These are phyloP conservation scores for Gasteruption jaculator DNA, from an alignment of 2,888 invertebrate species.

Conservation along the genomic window DNA sequence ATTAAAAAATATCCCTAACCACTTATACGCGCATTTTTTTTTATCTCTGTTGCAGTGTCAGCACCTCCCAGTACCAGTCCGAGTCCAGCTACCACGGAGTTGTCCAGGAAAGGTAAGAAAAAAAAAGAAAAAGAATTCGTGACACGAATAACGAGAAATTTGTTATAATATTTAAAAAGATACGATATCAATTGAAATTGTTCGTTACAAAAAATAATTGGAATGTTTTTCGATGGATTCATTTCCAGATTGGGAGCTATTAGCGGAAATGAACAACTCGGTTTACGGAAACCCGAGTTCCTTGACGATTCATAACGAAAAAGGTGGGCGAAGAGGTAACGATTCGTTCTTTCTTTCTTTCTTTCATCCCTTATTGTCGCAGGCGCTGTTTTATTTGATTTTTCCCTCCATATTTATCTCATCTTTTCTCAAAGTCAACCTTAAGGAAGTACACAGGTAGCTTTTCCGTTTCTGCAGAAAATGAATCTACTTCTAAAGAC, in stretches of 20 bases:
- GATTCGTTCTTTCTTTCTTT: not conserved
- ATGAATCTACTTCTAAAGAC: too few relatives aligned
- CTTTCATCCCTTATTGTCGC: not conserved
- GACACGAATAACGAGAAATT: too few relatives aligned
- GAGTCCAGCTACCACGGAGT: constrained; percentile 67
- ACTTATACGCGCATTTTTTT: too few relatives aligned
- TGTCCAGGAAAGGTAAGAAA: constrained; percentile 52
- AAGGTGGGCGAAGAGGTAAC: constrained; percentile 41
- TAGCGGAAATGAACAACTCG: constrained; percentile 57
- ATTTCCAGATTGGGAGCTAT: constrained; percentile 51
- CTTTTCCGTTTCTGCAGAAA: too few relatives aligned
- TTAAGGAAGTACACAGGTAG: too few relatives aligned
- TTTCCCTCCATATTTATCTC: too few relatives aligned
- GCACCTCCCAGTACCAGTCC: constrained; percentile 78
- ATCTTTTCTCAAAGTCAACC: too few relatives aligned
- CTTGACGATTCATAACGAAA: constrained; percentile 57
- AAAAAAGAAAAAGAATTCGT: too few relatives aligned
- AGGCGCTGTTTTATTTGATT: not conserved
- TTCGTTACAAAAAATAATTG: too few relatives aligned
- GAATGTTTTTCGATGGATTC: too few relatives aligned
- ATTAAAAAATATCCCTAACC: constrained; percentile 44
- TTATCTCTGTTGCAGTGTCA: constrained; percentile 67
- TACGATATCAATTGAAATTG: too few relatives aligned
- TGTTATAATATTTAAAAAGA: too few relatives aligned
- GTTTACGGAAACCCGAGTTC: constrained; percentile 63